Conservation (phyloP, 2,797 vertebrate species). For the Chloroceryle amazona region DNA sequence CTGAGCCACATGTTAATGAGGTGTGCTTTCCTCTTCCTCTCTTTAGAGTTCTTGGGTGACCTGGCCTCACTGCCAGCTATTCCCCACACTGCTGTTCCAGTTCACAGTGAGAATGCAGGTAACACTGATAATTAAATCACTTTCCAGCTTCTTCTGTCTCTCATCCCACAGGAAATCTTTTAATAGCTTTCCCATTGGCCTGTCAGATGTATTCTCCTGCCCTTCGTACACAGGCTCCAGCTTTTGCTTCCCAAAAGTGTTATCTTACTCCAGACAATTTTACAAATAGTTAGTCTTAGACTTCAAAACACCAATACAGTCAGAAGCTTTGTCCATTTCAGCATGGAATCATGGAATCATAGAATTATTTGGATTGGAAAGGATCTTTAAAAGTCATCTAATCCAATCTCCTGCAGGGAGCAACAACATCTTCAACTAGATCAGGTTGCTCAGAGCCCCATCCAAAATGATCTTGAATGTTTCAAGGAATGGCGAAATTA, state of each 20-base stretch:
- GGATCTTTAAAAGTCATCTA: neutral
- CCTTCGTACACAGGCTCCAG: neutral
- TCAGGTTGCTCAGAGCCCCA: too few species aligned
- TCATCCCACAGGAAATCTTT: neutral
- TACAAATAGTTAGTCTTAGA: neutral
- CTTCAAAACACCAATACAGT: neutral
- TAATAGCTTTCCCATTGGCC: neutral
- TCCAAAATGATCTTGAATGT: neutral
- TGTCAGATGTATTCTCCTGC: neutral
- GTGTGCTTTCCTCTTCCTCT: too few species aligned
- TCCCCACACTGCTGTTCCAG: neutral
- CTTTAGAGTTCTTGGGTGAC: neutral
- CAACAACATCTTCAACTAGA: neutral
- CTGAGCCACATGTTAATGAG: too few species aligned
- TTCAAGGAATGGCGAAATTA: neutral
- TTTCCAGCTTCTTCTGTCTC: neutral
- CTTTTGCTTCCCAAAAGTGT: neutral
- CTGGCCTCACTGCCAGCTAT: neutral
- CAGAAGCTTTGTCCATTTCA: neutral
- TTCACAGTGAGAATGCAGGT: neutral
- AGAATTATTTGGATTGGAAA: neutral
- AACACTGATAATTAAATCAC: neutral
- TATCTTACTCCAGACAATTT: neutral
- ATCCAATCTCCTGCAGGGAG: accelerated
- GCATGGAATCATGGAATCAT: too few species aligned